Evolutionary conservation across 1,140 invertebrate genomes (phyloP).

Genomic region (Ctenoplectra terminalis): DNA sequence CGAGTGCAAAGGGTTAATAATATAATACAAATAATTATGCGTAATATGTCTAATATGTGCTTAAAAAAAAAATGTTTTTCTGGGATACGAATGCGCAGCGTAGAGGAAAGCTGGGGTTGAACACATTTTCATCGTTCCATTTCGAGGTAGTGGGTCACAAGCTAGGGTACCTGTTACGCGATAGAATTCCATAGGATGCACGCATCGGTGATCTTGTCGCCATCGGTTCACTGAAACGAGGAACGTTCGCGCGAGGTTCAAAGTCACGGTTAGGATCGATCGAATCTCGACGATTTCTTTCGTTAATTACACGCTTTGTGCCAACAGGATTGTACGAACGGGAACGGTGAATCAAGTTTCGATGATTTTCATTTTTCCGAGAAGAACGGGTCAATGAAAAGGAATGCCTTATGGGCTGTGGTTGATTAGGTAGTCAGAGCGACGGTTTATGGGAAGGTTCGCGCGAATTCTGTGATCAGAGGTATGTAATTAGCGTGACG

Average conservation of each 20-base stretch:
- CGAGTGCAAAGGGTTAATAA: too few species aligned
- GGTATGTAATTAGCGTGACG: constrained; percentile 6
- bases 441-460: constrained; percentile 4
- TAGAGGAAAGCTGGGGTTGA: too few species aligned
- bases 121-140: background rate
- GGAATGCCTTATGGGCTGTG: background rate
- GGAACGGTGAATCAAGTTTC: background rate
- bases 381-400: background rate
- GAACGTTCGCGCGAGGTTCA: constrained; percentile 53
- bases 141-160: constrained; percentile 29
- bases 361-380: constrained; percentile 8
- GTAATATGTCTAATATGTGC: too few species aligned
- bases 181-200: constrained; percentile 48
- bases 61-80: too few species aligned
- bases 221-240: constrained; percentile 49
- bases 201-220: constrained; percentile 52
- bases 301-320: too few species aligned
- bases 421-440: background rate
- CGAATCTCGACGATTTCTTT: background rate
- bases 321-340: background rate
- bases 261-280: constrained; percentile 64
- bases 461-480: background rate
- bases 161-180: constrained; percentile 16
- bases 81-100: too few species aligned
- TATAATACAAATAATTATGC: too few species aligned